Conservation (phyloP, 2,888 invertebrate species). For the Scrobipalpa costella region DNA sequence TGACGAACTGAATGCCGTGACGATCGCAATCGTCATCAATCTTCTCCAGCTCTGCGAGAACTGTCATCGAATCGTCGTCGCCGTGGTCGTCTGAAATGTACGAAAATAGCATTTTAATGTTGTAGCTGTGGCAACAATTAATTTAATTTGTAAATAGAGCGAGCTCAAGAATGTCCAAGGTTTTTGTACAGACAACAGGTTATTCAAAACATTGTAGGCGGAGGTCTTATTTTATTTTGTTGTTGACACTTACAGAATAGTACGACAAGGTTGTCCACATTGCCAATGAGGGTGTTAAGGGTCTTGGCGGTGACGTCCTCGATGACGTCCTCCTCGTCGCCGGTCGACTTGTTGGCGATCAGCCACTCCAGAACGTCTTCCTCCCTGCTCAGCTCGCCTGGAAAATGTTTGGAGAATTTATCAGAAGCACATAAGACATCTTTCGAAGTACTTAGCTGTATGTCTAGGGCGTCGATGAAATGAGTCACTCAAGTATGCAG, state of each 20-base stretch:
- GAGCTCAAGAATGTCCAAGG: background rate
- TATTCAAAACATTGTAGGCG: slow-evolving; percentile 1
- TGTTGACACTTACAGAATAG: slow-evolving; percentile 88
- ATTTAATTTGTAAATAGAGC: background rate
- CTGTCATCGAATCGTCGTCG: slow-evolving; percentile 93
- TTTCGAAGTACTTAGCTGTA: background rate
- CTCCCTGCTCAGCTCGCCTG: slow-evolving; percentile 92
- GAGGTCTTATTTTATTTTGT: background rate
- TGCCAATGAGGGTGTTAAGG: slow-evolving; percentile 91
- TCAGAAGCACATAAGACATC: slow-evolving; percentile 30
- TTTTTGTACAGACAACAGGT: background rate
- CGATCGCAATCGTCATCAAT: slow-evolving; percentile 97
- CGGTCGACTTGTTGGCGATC: slow-evolving; percentile 95
- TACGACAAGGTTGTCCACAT: slow-evolving; percentile 95
- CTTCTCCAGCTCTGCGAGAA: slow-evolving; percentile 92
- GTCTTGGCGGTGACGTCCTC: slow-evolving; percentile 97
- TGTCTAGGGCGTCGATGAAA: background rate
- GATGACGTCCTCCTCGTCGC: slow-evolving; percentile 96
- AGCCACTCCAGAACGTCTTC: slow-evolving; percentile 97
- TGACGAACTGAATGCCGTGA: slow-evolving; percentile 95
- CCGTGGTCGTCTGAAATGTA: slow-evolving; percentile 89
- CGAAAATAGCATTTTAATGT: background rate
- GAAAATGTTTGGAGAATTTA: slow-evolving; percentile 35
- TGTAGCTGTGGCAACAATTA: background rate
- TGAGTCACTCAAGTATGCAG: background rate